Conservation (phyloP, 2,113 vertebrate species). For the Anolis carolinensis region DNA sequence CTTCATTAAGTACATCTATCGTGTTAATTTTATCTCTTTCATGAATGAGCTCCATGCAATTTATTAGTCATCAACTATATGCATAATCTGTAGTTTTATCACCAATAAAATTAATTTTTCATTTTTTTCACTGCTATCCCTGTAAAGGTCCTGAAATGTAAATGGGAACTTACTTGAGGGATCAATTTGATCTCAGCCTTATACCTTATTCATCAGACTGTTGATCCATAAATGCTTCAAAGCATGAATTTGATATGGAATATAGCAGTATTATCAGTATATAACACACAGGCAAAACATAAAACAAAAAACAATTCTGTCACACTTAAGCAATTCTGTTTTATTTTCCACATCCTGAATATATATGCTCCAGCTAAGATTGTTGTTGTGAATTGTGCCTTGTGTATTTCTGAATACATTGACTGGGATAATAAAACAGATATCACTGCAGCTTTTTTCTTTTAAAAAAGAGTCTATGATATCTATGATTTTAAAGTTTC, state of each 20-base stretch:
- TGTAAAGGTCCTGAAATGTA: not conserved
- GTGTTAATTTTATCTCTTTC: constrained; percentile 15
- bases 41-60: not conserved
- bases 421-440: not conserved
- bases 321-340: not conserved
- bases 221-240: not conserved
- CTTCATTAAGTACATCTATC: not conserved
- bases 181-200: not conserved
- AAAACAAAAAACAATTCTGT: not conserved
- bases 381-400: not conserved
- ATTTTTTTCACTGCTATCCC: not conserved
- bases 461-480: not conserved
- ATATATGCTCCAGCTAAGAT: not conserved
- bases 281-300: not conserved
- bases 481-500: not conserved
- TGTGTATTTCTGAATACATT: not conserved
- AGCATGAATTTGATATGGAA: not conserved
- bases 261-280: not conserved
- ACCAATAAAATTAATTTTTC: constrained; percentile 4
- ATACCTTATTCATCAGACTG: not conserved
- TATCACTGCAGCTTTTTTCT: not conserved
- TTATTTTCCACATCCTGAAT: constrained; percentile 15
- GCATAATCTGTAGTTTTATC: not conserved
- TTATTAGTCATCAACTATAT: not conserved
- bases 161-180: not conserved